A percentile compares a stretch with the other conserved stretches of the same genome.
phyloP scores from a whole-genome alignment of 2,113 vertebrate species.

The Brachyistius frenatus region DNA sequence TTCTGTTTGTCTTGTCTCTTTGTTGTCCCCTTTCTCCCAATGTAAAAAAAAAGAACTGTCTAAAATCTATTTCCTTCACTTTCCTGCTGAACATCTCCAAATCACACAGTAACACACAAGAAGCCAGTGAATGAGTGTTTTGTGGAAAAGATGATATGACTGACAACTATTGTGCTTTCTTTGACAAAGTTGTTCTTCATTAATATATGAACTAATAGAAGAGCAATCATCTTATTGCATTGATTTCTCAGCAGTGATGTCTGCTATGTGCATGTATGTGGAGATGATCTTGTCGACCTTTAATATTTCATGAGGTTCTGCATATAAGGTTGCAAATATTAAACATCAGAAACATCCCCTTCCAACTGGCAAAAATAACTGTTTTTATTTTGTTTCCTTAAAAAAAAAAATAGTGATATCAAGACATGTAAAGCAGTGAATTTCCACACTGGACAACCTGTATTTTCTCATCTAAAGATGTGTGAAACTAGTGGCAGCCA shows the following conservation, averaged over 20 bases:
- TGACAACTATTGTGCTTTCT: constrained; percentile 6
- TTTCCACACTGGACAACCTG: background rate
- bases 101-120: background rate
- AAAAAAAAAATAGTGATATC: background rate
- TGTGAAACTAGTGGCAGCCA: background rate
- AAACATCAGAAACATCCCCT: background rate
- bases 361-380: background rate
- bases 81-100: background rate
- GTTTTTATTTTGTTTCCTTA: background rate
- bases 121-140: no score
- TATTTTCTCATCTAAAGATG: background rate
- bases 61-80: background rate
- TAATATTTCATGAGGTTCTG: constrained; percentile 13
- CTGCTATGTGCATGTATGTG: background rate
- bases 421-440: background rate
- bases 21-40: no score
- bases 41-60: background rate
- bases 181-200: background rate
- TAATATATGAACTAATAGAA: background rate
- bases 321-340: background rate
- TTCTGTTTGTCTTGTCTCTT: no score
- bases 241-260: background rate
- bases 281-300: background rate
- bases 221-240: background rate
- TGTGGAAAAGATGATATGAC: background rate